Conservation (phyloP, 2,888 invertebrate species). For the Abscondita cerata region DNA sequence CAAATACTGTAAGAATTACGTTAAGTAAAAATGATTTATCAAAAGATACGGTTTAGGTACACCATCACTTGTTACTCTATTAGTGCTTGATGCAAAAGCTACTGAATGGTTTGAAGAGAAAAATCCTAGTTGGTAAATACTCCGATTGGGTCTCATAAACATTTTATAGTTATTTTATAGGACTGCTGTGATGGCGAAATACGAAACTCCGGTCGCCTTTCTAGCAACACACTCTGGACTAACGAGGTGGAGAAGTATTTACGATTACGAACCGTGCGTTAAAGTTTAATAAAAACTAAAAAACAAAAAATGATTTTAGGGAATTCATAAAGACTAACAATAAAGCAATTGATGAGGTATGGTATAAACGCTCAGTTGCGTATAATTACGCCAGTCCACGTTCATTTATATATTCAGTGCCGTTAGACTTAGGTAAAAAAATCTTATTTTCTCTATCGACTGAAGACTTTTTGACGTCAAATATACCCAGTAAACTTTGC, state of each 20-base stretch:
- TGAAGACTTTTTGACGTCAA: too few relatives aligned
- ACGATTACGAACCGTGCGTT: slow-evolving; percentile 16
- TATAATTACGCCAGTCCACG: slow-evolving; percentile 77
- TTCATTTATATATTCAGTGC: slow-evolving; percentile 81
- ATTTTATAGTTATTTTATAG: slow-evolving; percentile 57
- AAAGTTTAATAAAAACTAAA: background rate
- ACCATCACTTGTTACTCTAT: slow-evolving; percentile 37
- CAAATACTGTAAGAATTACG: slow-evolving; percentile 20
- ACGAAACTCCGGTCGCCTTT: slow-evolving; percentile 81
- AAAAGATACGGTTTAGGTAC: slow-evolving; percentile 12
- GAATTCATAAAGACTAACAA: slow-evolving; percentile 75
- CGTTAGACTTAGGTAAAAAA: slow-evolving; percentile 60
- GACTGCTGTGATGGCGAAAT: slow-evolving; percentile 78
- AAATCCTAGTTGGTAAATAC: background rate
- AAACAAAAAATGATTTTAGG: slow-evolving; percentile 54
- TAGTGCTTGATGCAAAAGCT: slow-evolving; percentile 50
- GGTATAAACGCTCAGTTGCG: slow-evolving; percentile 88
- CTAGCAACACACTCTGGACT: slow-evolving; percentile 89
- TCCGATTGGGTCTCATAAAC: background rate
- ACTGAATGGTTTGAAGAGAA: slow-evolving; percentile 50
- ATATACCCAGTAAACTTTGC: too few relatives aligned
- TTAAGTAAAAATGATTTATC: background rate
- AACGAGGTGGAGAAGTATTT: slow-evolving; percentile 75
- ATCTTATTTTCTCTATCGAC: too few relatives aligned
- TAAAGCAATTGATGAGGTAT: slow-evolving; percentile 83